phyloP scores from a whole-genome alignment of 2,113 vertebrate species.

The Macrotus californicus region DNA sequence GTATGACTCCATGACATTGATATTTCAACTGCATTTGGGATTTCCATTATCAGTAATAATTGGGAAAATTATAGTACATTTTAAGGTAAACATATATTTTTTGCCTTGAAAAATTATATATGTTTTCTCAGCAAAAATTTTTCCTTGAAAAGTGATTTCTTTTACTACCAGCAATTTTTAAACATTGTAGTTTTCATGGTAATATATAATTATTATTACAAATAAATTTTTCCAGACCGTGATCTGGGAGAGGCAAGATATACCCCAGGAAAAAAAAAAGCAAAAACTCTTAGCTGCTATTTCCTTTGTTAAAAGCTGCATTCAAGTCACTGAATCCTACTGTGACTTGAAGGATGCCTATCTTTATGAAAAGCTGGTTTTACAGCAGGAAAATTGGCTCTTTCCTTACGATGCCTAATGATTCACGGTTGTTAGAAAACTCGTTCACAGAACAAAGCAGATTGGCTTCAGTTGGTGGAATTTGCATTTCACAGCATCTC shows the following conservation, averaged over 20 bases:
- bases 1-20: constrained; percentile 47
- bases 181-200: not conserved
- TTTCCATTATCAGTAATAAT: constrained; percentile 51
- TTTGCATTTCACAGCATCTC: not conserved
- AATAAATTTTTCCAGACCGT: not conserved
- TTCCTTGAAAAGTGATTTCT: constrained; percentile 10
- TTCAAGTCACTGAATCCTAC: not conserved
- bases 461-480: not conserved
- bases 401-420: not conserved
- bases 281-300: not conserved
- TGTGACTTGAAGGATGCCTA: not conserved
- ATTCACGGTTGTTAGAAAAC: not conserved
- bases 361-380: not conserved
- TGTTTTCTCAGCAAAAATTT: not conserved
- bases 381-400: not conserved
- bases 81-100: constrained; percentile 19
- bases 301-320: not conserved
- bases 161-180: constrained; percentile 18
- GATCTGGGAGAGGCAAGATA: not conserved
- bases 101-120: not conserved
- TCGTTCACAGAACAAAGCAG: not conserved
- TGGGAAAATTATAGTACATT: not conserved
- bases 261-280: not conserved
- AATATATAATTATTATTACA: constrained; percentile 8
- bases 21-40: constrained; percentile 49